Evolutionary conservation across 2,113 vertebrate genomes (phyloP).

Genomic region (Galbula dea): DNA sequence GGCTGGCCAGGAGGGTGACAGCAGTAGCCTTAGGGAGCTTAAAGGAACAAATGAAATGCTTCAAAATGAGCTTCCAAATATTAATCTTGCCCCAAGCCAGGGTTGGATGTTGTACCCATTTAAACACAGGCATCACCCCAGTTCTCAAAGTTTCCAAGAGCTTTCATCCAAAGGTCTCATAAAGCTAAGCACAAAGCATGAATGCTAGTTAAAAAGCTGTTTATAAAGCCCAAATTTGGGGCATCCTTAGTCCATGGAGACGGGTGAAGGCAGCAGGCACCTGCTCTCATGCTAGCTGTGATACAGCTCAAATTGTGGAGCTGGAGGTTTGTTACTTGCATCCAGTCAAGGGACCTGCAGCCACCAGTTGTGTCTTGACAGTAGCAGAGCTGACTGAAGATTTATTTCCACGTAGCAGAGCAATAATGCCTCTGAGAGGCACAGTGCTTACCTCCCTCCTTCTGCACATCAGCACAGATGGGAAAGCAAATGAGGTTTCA

Average conservation of each 20-base stretch:
- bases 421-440: not conserved
- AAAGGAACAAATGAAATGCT: not conserved
- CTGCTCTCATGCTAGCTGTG: rapidly evolving
- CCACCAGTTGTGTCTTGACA: not conserved
- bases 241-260: not conserved
- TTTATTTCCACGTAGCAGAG: not conserved
- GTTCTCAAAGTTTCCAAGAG: not conserved
- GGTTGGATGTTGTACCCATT: not conserved
- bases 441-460: not conserved
- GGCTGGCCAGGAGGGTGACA: not conserved
- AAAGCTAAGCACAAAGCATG: not conserved
- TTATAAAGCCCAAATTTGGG: not conserved
- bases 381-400: not conserved
- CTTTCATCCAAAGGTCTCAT: not conserved
- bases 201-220: not conserved
- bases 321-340: not conserved
- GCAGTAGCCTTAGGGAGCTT: not conserved
- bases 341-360: not conserved
- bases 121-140: not conserved
- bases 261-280: not conserved
- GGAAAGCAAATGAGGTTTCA: not conserved
- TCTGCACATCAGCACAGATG: not conserved
- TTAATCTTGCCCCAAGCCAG: not conserved
- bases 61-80: not conserved
- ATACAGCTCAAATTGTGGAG: not conserved